These are phyloP conservation scores for Lampris megalopsis DNA, from an alignment of 2,113 vertebrate genomes.

Conservation along the genomic window DNA sequence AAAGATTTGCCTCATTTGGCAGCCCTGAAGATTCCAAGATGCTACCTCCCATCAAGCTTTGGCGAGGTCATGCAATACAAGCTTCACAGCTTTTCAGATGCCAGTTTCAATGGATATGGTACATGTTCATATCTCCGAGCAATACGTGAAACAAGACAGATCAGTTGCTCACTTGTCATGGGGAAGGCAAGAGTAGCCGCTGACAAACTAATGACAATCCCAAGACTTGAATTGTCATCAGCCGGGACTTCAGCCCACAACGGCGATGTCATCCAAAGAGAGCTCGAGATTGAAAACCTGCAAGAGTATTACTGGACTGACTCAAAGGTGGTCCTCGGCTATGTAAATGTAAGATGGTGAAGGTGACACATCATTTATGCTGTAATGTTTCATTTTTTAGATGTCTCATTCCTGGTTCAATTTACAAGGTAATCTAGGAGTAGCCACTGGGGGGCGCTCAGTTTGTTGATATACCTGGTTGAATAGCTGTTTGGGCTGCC, in stretches of 20 bases:
- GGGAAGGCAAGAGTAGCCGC: slow-evolving; percentile 23
- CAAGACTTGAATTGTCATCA: slow-evolving; percentile 27
- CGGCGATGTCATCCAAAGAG: slow-evolving; percentile 7
- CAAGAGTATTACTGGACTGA: slow-evolving; percentile 37
- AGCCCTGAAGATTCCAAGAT: slow-evolving; percentile 17
- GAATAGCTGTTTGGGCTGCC: too few species aligned
- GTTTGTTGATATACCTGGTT: too few species aligned
- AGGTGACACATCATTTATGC: too few species aligned
- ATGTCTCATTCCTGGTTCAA: too few species aligned
- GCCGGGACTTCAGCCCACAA: slow-evolving; percentile 14
- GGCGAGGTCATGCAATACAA: slow-evolving; percentile 6
- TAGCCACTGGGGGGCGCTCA: too few species aligned
- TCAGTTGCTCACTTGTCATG: slow-evolving; percentile 17
- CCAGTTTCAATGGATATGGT: slow-evolving; percentile 22
- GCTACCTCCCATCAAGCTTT: slow-evolving; percentile 29
- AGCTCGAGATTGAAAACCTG: slow-evolving; percentile 32
- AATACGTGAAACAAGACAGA: slow-evolving; percentile 20
- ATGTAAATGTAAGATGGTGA: slow-evolving; percentile 12
- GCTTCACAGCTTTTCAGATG: slow-evolving; percentile 28
- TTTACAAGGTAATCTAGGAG: too few species aligned
- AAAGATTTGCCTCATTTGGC: slow-evolving; percentile 10
- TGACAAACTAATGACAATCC: slow-evolving; percentile 17
- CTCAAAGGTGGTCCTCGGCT: slow-evolving; percentile 22
- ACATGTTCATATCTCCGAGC: slow-evolving; percentile 30
- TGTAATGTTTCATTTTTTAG: too few species aligned